Evolutionary conservation across 2,797 vertebrate genomes (phyloP).

Genomic region (Scyliorhinus canicula): DNA sequence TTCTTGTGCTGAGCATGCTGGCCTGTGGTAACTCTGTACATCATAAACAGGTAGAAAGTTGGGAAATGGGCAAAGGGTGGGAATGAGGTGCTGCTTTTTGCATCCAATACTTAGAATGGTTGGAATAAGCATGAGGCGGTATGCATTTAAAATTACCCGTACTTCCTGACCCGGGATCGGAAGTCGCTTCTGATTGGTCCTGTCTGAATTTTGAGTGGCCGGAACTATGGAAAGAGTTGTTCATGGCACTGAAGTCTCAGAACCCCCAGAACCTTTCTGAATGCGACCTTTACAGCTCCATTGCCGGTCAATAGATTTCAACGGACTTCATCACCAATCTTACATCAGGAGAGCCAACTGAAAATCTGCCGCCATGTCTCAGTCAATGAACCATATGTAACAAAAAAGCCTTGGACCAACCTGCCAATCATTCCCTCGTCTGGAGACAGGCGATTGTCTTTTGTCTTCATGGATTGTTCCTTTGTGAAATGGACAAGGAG

Average conservation of each 20-base stretch:
- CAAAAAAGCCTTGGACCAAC: not conserved
- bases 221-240: not conserved
- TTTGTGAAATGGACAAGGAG: not conserved
- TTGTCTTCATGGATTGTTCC: not conserved
- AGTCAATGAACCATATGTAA: not conserved
- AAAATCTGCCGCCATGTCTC: not conserved
- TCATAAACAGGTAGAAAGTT: not conserved
- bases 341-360: not conserved
- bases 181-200: not conserved
- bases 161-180: not conserved
- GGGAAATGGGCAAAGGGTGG: not conserved
- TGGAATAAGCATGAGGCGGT: not conserved
- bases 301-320: not conserved
- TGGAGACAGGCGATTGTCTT: not conserved
- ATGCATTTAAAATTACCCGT: not conserved
- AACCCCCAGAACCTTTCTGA: not conserved
- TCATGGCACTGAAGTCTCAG: not conserved
- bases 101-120: not conserved
- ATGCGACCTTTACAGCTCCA: not conserved
- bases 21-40: not conserved
- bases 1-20: too few relatives aligned
- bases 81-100: not conserved
- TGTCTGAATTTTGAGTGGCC: not conserved
- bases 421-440: not conserved
- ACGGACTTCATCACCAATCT: not conserved